Conservation (phyloP, 2,113 vertebrate species). For the Actenoides hombroni region DNA sequence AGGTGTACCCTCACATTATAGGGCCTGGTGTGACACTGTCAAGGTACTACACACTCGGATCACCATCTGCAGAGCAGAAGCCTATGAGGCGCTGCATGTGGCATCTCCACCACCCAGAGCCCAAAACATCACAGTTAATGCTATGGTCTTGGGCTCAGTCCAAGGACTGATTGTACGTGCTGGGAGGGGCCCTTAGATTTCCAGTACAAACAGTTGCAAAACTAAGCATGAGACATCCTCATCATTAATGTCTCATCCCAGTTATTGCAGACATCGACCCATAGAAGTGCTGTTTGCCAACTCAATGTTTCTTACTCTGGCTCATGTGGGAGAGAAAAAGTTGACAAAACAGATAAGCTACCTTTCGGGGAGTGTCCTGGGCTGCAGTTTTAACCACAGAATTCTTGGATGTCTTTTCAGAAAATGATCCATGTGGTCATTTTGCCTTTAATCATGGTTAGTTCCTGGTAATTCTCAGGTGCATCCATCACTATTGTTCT, state of each 20-base stretch:
- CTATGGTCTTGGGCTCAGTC: background rate
- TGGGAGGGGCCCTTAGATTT: background rate
- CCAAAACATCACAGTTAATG: background rate
- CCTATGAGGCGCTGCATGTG: background rate
- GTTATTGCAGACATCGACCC: background rate
- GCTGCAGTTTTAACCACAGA: background rate
- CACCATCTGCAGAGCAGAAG: background rate
- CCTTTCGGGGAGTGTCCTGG: background rate
- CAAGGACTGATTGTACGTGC: background rate
- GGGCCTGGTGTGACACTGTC: background rate
- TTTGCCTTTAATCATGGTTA: background rate
- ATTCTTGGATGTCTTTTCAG: background rate
- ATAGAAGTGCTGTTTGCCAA: background rate
- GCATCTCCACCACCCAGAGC: background rate
- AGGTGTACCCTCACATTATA: background rate
- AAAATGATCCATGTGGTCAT: background rate
- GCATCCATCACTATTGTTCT: background rate
- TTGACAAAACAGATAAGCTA: background rate
- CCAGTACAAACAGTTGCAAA: background rate
- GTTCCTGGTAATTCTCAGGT: background rate
- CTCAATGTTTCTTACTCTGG: background rate
- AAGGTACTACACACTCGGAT: rapidly evolving
- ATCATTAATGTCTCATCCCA: background rate
- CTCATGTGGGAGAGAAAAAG: background rate
- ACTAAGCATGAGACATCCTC: background rate